Evolutionary conservation across 1,140 invertebrate species (phyloP), one percentile per base, ranked within the genome.

Genomic region (Trachymyrmex cornetzi): DNA sequence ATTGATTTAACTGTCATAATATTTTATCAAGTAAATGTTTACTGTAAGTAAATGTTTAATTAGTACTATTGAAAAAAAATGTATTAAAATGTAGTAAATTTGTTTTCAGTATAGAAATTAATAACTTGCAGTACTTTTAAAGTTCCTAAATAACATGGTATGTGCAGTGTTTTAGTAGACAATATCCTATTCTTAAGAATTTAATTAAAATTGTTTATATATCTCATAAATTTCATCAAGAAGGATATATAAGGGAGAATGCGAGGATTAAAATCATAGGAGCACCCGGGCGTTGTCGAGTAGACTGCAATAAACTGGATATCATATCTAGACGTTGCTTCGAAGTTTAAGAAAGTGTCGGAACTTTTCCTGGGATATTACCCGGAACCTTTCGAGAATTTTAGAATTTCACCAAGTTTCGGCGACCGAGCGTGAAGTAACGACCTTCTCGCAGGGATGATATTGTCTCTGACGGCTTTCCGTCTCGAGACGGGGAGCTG

Each of bases 281-380:
- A 84, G 80, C 69, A 75, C n/a, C 27, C 71, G 38, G 16, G 24
- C 55, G 88, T 22, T 53, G 81, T 63, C 59, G 48, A 77, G 85
- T 89, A 81, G 66, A 69, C 69, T 87, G 69, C 77, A 81, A 84
- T 86, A 67, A 74, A 74, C 34, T 59, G 74, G n/a, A 72, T 64
- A 57, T 84, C 74, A 80, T 77, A 69, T 53, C 24, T 86, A 57
- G 79, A 79, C 85, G 67, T 79, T 87, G 48, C 53, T 30, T 48
- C 72, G 55, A 89, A 89, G 66, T 90, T 89, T 87, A 87, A 84
- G 77, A 84, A 88, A 66, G 59, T 77, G 48, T 90, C 57, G 85
- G 79, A 90, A 90, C 88, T 90, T 89, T 89, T 89, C 87, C 64
- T 64, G 64, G 64, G 53, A 82, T 85, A 90, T 86, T 87, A 85